phyloP scores from a whole-genome alignment of 2,113 vertebrate species.

The Psammodynastes pulverulentus region DNA sequence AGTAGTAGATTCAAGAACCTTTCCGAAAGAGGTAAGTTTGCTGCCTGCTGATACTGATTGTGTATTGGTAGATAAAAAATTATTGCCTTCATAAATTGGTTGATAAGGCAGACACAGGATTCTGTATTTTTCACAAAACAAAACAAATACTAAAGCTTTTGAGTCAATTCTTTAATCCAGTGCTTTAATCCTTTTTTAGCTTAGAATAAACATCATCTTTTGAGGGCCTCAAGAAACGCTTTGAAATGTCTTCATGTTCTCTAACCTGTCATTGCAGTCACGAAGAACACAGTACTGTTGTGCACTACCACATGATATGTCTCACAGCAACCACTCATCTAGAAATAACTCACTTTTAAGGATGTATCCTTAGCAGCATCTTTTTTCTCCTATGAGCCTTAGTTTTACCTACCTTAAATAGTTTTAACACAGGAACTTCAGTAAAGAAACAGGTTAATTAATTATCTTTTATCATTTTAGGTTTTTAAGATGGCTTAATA shows the following conservation, averaged over 20 bases:
- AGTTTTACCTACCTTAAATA: not conserved
- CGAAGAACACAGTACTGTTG: not conserved
- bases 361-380: not conserved
- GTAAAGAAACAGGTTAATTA: not conserved
- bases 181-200: not conserved
- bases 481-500: not conserved
- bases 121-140: not conserved
- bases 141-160: not conserved
- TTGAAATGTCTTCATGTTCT: constrained; percentile 26
- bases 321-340: constrained; percentile 18
- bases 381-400: not conserved
- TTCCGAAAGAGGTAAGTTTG: not conserved
- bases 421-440: not conserved
- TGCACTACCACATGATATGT: not conserved
- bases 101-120: not conserved
- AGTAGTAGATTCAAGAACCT: not conserved
- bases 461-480: not conserved
- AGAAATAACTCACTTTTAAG: constrained; percentile 5
- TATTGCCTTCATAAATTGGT: not conserved
- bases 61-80: not conserved
- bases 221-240: not conserved
- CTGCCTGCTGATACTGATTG: not conserved
- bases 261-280: not conserved
- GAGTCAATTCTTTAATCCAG: not conserved
- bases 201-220: not conserved